Evolutionary conservation across 2,888 invertebrate genomes (phyloP).

Genomic region (Meiosimyza decipiens): DNA sequence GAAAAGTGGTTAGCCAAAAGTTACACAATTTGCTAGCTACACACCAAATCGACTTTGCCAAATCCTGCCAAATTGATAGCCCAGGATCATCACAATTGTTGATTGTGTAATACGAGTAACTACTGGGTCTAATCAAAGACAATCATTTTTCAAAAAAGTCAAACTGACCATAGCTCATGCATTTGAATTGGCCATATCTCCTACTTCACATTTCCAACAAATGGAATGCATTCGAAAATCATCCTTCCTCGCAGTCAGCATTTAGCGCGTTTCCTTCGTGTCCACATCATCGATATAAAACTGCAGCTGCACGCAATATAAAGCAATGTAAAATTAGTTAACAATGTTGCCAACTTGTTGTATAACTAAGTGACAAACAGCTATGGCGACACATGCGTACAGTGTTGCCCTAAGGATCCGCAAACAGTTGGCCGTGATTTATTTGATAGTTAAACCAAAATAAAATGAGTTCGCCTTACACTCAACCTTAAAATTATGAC

Average conservation of each 20-base stretch:
- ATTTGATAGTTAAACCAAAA: constrained; percentile 24
- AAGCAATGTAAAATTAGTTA: constrained; percentile 23
- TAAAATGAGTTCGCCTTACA: constrained; percentile 7
- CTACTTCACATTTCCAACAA: background rate
- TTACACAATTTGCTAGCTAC: too few relatives aligned
- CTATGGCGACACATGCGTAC: background rate
- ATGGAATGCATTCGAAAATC: background rate
- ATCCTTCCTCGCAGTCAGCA: background rate
- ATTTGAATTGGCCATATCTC: too few relatives aligned
- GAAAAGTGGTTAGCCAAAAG: too few relatives aligned
- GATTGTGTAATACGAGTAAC: too few relatives aligned
- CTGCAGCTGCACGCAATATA: background rate
- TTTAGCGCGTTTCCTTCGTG: background rate
- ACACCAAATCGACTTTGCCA: too few relatives aligned
- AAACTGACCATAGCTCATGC: too few relatives aligned
- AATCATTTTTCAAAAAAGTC: too few relatives aligned
- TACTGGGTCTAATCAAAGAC: too few relatives aligned
- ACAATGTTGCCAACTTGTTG: constrained; percentile 39
- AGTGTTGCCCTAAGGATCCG: constrained; percentile 11
- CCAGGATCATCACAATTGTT: too few relatives aligned
- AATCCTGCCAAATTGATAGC: too few relatives aligned
- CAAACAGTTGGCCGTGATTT: constrained; percentile 29
- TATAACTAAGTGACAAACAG: constrained; percentile 25
- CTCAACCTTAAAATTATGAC: constrained; percentile 25
- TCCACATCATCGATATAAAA: background rate